Evolutionary conservation across 2,888 invertebrate genomes (phyloP), one percentile per base, ranked within the genome.

Genomic region (Petrolisthes manimaculis): DNA sequence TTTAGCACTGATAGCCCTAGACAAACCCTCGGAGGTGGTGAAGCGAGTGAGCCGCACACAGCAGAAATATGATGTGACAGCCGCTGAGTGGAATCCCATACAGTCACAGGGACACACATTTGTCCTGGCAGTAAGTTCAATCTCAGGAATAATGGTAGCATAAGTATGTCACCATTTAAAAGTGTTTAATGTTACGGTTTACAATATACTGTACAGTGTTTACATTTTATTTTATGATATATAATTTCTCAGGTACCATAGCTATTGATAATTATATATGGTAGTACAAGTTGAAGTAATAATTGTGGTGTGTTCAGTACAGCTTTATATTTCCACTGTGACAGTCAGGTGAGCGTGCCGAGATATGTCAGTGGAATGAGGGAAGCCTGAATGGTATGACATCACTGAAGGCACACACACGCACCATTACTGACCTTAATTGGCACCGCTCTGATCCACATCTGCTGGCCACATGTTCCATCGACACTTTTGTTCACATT

Each of bases 401-500:
- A 21, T 74, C 82, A 18, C 93, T 97, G 55, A 95, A 96, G 80
- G 96, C 96, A 0, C 97, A 97, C 92, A 97, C 97, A 0, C 94
- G 97, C 91, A 96, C 96, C 24, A 96, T 97, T 55, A 97, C 97
- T 89, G 98, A 98, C 92, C 95, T 99, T 86, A 97, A 98, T 93
- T 99, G 98, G 96, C 97, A 98, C 92, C 95, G 95, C 83, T 95
- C 95, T 92, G 95, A 97, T 92, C 95, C 96, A 1, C 95, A 96
- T 93, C 93, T 96, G 80, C 93, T 97, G 88, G 96, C 98, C 9
- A 97, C 98, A 78, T 98, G 97, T 92, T 98, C 98, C 5, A 97
- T 97, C 85, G 98, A 98, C 93, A 97, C 97, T 74, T 98, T 96
- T 92, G 97, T 98, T 69, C 96, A 98, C 93, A 95, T 98, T 87